Evolutionary conservation across 2,888 invertebrate genomes (phyloP), one percentile per base, ranked within the genome.

Genomic region (Euzetes globulus): DNA sequence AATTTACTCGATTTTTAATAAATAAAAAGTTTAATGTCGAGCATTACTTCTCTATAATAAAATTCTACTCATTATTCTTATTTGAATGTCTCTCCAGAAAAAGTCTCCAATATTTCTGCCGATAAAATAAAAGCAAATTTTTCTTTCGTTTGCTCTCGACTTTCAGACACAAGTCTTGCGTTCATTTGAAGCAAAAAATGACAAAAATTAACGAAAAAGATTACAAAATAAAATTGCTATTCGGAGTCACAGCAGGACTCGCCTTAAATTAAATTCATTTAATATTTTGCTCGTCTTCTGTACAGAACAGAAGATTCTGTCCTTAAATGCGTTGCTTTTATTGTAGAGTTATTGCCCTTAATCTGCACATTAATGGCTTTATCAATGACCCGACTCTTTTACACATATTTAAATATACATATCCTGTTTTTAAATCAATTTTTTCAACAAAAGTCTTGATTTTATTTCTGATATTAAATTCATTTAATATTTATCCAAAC

Each of bases 311-410:
- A 22, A 52, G 22, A 37, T 37, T 41, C 17, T 15, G 65, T 65
- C 41, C 19, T 33, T 63, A 63, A 63, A 33, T n/a, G 6, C 37
- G n/a, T 47, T 70, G 41, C 70, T 65, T 65, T 65, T 45, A 70
- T 70, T 70, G 70, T 47, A 47, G 19, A 68, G 47, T 70, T 41
- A 70, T 70, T 70, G 70, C 70, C 70, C 45, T 41, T 70, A 70
- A 70, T 70, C 41, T 70, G 47, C 37, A 70, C 47, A 45, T 70
- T 70, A 70, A 45, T 70, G 22, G 47, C 70, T 47, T 70, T 70
- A 70, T 70, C 47, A 70, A 70, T 47, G 47, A 70, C 70, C 47
- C 70, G 25, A 70, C 70, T 45, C 70, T n/a, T 70, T 15, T 25
- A 47, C 63, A 65, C 65, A 37, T 4, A 19, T 65, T 65, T 19